phyloP scores from a whole-genome alignment of 1,140 invertebrate species.

The Pararge aegeria region DNA sequence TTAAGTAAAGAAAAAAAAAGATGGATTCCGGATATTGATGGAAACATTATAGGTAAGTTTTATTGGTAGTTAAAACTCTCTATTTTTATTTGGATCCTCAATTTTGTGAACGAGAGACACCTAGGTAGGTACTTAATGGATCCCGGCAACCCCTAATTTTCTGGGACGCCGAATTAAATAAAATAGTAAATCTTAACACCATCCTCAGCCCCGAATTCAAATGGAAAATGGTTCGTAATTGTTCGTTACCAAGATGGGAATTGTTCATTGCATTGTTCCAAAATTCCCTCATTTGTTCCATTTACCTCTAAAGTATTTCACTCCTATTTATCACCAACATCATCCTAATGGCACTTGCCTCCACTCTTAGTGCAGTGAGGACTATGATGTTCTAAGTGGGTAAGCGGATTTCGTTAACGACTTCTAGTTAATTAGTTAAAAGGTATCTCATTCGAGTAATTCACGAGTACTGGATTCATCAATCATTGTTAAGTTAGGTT shows the following conservation, averaged over 20 bases:
- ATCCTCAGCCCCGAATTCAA: slow-evolving; percentile 51
- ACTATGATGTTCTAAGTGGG: too few species aligned
- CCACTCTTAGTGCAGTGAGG: too few species aligned
- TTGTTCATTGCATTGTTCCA: neutral
- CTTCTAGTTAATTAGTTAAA: too few species aligned
- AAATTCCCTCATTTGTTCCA: neutral
- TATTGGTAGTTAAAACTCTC: slow-evolving; percentile 37
- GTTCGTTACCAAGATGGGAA: slow-evolving; percentile 29
- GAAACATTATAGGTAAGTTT: too few species aligned
- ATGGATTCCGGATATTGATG: too few species aligned
- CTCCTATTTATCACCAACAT: neutral
- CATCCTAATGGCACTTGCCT: too few species aligned
- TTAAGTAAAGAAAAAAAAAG: too few species aligned
- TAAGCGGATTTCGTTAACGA: too few species aligned
- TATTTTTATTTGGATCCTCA: slow-evolving; percentile 74
- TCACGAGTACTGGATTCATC: too few species aligned
- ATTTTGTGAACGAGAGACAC: slow-evolving; percentile 70
- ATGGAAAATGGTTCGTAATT: slow-evolving; percentile 58
- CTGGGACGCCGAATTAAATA: slow-evolving; percentile 70
- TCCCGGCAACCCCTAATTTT: slow-evolving; percentile 68
- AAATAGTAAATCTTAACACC: slow-evolving; percentile 73
- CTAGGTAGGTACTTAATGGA: slow-evolving; percentile 72
- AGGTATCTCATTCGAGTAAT: too few species aligned
- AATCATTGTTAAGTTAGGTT: too few species aligned
- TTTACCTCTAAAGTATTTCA: neutral